Conservation (phyloP, 2,797 vertebrate genomes). For the Pseudomugil tenellus region DNA sequence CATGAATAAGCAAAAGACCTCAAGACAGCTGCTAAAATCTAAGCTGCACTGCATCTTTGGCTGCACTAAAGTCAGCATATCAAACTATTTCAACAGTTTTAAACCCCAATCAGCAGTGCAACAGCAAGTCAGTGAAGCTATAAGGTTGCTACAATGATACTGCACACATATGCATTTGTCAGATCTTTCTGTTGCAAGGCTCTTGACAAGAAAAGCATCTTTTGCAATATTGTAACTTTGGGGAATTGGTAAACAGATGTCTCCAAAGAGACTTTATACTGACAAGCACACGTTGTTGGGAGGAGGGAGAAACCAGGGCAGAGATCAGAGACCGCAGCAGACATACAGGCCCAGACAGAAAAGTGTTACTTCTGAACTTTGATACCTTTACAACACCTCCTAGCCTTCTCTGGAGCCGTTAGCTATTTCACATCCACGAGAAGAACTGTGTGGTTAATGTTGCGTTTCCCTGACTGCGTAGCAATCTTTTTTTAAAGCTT, state of each 20-base stretch:
- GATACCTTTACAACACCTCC: conserved; percentile 65
- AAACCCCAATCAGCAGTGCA: conserved; percentile 7
- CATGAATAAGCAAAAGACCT: conserved; percentile 24
- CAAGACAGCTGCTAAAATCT: conserved; percentile 31
- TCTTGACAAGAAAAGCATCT: conserved; percentile 57
- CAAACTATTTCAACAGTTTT: conserved; percentile 27
- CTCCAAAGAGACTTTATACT: conserved; percentile 42
- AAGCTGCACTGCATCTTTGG: conserved; percentile 23
- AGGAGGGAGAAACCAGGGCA: conserved; percentile 51
- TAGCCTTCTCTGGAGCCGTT: conserved; percentile 38
- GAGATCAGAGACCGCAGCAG: conserved; percentile 61
- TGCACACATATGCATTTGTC: conserved; percentile 56
- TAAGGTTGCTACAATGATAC: conserved; percentile 40
- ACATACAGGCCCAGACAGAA: conserved; percentile 43
- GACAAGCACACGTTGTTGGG: conserved; percentile 63
- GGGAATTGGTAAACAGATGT: conserved; percentile 61
- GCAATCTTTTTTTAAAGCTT: conserved; percentile 21
- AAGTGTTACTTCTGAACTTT: conserved; percentile 54
- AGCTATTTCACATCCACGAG: conserved; percentile 34
- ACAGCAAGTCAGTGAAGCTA: conserved; percentile 29
- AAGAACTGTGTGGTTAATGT: conserved; percentile 30
- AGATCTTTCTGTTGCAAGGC: conserved; percentile 50
- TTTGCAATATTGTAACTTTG: conserved; percentile 68
- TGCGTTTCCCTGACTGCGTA: conserved; percentile 13
- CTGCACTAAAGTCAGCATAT: conserved; percentile 12